phyloP scores from a whole-genome alignment of 2,797 vertebrate genomes.

The Brachyrhaphis roseni region DNA sequence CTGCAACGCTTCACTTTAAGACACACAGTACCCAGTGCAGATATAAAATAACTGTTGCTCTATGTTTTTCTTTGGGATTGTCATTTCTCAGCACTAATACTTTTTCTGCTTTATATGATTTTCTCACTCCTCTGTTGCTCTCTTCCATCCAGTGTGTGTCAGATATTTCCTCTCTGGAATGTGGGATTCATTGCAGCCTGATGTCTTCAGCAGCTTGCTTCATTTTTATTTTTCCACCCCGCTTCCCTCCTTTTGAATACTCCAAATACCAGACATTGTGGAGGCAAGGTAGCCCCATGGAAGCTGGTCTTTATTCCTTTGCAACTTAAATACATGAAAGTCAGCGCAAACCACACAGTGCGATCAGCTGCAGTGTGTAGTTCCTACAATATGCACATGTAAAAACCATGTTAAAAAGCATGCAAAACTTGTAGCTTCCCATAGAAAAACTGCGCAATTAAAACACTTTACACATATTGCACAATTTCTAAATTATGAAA shows the following conservation, averaged over 20 bases:
- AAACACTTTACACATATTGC: slow-evolving; percentile 23
- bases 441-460: slow-evolving; percentile 39
- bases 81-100: not conserved
- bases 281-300: slow-evolving; percentile 13
- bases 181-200: slow-evolving; percentile 49
- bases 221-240: slow-evolving; percentile 13
- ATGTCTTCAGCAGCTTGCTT: slow-evolving; percentile 69
- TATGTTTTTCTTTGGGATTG: not conserved
- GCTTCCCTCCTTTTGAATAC: slow-evolving; percentile 30
- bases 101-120: slow-evolving; percentile 6
- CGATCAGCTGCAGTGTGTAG: not conserved
- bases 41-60: not conserved
- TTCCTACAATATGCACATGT: slow-evolving; percentile 3
- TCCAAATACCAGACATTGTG: slow-evolving; percentile 56
- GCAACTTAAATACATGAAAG: slow-evolving; percentile 10
- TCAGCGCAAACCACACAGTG: no score
- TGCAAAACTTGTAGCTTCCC: slow-evolving; percentile 38
- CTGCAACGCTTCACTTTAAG: not conserved
- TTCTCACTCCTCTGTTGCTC: not conserved
- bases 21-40: not conserved
- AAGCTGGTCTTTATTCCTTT: slow-evolving; percentile 40
- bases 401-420: slow-evolving; percentile 20
- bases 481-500: slow-evolving; percentile 18
- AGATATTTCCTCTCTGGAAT: slow-evolving; percentile 67
- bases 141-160: slow-evolving; percentile 24